Evolutionary conservation across 2,797 vertebrate genomes (phyloP).

Genomic region (Tenualosa ilisha): DNA sequence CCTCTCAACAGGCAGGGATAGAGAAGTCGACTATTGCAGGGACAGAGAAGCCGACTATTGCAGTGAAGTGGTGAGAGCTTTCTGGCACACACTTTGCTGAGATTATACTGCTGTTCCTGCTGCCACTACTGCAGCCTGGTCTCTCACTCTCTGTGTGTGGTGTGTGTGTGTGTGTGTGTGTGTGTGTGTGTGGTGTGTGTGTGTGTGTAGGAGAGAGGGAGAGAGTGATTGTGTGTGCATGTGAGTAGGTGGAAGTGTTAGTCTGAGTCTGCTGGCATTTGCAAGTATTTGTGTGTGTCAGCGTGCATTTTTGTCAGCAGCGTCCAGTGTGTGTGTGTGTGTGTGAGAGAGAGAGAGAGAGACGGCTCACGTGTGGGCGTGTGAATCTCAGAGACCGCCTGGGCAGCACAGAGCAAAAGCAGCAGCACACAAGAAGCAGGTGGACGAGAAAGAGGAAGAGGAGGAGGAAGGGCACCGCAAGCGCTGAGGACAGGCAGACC

Average conservation of each 20-base stretch:
- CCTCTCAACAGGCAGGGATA: constrained; percentile 24
- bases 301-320: not conserved
- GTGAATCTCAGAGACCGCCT: not conserved
- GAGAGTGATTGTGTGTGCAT: not conserved
- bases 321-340: not conserved
- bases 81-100: not conserved
- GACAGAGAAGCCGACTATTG: not conserved
- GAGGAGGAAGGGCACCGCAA: not conserved
- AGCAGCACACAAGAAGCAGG: constrained; percentile 23
- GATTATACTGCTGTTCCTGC: not conserved
- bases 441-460: not conserved
- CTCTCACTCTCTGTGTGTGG: not conserved
- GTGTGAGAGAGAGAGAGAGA: not conserved
- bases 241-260: not conserved
- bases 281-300: constrained; percentile 2
- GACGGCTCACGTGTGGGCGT: not conserved
- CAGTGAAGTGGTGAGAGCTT: not conserved
- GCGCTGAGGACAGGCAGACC: not conserved
- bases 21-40: not conserved
- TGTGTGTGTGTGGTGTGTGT: not conserved
- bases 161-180: not conserved
- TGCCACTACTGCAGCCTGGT: not conserved
- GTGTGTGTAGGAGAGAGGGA: not conserved
- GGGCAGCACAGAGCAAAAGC: not conserved
- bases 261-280: constrained; percentile 16